Conservation (phyloP, 2,797 vertebrate species). For the Danionella dracula region DNA sequence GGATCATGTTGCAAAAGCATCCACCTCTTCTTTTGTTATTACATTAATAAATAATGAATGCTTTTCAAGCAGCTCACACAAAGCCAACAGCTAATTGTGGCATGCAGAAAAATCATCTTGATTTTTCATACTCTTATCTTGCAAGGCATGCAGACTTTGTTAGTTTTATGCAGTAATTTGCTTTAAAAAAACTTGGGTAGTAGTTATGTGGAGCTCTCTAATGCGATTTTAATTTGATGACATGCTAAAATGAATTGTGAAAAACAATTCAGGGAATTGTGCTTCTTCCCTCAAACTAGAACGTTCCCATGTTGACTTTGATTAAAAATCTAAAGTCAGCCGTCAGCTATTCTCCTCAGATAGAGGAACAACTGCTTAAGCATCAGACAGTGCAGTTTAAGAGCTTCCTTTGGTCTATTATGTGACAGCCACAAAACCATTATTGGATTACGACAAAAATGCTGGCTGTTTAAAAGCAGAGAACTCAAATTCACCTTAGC, state of each 20-base stretch:
- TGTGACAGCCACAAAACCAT: conserved; percentile 45
- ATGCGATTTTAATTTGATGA: conserved; percentile 49
- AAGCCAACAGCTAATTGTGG: neutral
- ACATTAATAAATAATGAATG: neutral
- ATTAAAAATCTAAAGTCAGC: conserved; percentile 49
- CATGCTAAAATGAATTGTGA: conserved; percentile 39
- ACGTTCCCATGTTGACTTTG: conserved; percentile 55
- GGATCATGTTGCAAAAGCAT: neutral
- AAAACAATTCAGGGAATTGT: conserved; percentile 46
- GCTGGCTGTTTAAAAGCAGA: no score
- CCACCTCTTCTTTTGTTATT: neutral
- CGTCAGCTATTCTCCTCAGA: conserved; percentile 50
- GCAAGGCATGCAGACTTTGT: conserved; percentile 7
- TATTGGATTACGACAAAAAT: conserved; percentile 21
- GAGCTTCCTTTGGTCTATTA: conserved; percentile 55
- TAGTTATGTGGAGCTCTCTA: conserved; percentile 10
- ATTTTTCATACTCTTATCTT: conserved; percentile 6
- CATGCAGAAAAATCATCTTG: neutral
- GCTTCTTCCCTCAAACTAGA: conserved; percentile 48
- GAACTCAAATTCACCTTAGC: no score
- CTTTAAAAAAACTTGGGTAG: conserved; percentile 1
- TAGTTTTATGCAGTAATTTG: neutral
- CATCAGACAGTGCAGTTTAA: conserved; percentile 21
- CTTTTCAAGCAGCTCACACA: neutral
- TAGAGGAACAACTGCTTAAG: conserved; percentile 29